Evolutionary conservation across 2,113 vertebrate species (phyloP).

Genomic region (Aplodontia rufa): DNA sequence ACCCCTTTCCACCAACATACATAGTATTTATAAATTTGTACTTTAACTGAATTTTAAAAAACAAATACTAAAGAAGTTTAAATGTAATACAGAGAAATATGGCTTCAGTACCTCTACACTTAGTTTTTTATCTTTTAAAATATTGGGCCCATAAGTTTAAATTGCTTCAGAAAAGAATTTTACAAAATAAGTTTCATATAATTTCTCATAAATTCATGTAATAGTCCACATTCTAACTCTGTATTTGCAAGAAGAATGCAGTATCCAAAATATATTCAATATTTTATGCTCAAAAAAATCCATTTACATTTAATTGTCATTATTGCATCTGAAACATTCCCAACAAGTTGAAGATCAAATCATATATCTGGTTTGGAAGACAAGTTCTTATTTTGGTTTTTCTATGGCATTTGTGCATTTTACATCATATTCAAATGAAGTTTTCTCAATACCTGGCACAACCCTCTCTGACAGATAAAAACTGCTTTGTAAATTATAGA

Average conservation of each 20-base stretch:
- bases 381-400: slow-evolving; percentile 42
- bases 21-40: background rate
- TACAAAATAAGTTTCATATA: background rate
- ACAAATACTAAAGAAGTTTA: background rate
- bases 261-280: background rate
- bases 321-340: background rate
- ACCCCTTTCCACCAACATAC: background rate
- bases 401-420: slow-evolving; percentile 25
- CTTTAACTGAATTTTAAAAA: slow-evolving; percentile 32
- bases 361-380: background rate
- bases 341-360: slow-evolving; percentile 24
- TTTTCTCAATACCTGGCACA: background rate
- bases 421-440: slow-evolving; percentile 57
- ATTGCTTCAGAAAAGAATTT: background rate
- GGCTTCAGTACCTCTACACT: background rate
- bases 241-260: slow-evolving; percentile 14
- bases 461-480: slow-evolving; percentile 54
- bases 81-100: background rate
- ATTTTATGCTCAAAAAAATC: slow-evolving; percentile 25
- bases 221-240: background rate
- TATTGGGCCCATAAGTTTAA: background rate
- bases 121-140: background rate
- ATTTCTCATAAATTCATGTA: background rate
- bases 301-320: slow-evolving; percentile 55
- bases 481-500: slow-evolving; percentile 62